phyloP scores from a whole-genome alignment of 2,113 vertebrate species.

The Oncorhynchus tshawytscha region DNA sequence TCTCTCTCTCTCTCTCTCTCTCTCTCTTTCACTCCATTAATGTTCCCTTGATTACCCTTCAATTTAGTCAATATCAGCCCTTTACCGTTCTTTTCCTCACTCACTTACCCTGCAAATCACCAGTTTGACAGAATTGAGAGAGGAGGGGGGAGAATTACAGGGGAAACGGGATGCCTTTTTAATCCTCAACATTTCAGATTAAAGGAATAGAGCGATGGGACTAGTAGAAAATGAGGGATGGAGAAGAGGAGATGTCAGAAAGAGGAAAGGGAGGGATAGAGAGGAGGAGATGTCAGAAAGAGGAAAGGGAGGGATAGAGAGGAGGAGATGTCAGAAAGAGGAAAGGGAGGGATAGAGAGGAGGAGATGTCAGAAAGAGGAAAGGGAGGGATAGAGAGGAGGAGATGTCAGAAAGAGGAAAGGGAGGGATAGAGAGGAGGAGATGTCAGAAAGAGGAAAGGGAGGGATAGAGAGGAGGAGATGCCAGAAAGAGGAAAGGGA shows the following conservation, averaged over 20 bases:
- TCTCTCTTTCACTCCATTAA: slow-evolving; percentile 32
- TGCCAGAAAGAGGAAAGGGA: too few relatives aligned
- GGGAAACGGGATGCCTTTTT: slow-evolving; percentile 56
- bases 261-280: too few relatives aligned
- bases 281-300: too few relatives aligned
- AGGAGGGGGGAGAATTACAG: slow-evolving; percentile 6
- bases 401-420: too few relatives aligned
- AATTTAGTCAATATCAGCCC: slow-evolving; percentile 54
- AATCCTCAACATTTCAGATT: slow-evolving; percentile 75
- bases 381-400: too few relatives aligned
- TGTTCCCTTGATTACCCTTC: slow-evolving; percentile 59
- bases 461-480: too few relatives aligned
- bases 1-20: neutral
- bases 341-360: too few relatives aligned
- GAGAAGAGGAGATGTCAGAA: neutral
- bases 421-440: too few relatives aligned
- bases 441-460: too few relatives aligned
- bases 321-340: too few relatives aligned
- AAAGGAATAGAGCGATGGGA: slow-evolving; percentile 56
- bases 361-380: too few relatives aligned
- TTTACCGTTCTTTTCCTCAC: slow-evolving; percentile 36
- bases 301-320: too few relatives aligned
- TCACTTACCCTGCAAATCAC: slow-evolving; percentile 58
- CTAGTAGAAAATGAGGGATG: slow-evolving; percentile 23
- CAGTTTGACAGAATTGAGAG: slow-evolving; percentile 30